A percentile compares a stretch with the other conserved stretches of the same genome.
phyloP scores from a whole-genome alignment of 2,888 invertebrate species.

The Heteromurus nitidus region DNA sequence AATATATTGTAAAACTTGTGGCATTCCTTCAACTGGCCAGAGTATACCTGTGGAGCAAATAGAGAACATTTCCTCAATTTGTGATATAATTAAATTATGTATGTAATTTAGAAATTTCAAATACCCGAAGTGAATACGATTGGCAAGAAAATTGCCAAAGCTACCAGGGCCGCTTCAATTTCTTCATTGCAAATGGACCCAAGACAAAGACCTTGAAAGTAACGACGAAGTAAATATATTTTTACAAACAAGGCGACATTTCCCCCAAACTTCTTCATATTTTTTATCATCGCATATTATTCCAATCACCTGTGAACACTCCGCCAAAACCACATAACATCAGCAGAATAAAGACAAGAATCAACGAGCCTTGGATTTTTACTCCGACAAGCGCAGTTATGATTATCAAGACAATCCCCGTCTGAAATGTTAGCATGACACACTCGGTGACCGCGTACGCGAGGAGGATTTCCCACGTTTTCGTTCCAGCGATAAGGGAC shows the following conservation, averaged over 20 bases:
- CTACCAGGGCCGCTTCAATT: slow-evolving; percentile 92
- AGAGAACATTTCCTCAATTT: no score
- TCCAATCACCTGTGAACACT: slow-evolving; percentile 78
- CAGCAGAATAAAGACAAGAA: slow-evolving; percentile 80
- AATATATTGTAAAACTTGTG: slow-evolving; percentile 78
- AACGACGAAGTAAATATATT: slow-evolving; percentile 65
- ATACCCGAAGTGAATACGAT: slow-evolving; percentile 90
- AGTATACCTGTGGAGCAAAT: slow-evolving; percentile 83
- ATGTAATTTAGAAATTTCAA: background rate
- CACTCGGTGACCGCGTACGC: slow-evolving; percentile 95
- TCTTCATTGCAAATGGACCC: slow-evolving; percentile 94
- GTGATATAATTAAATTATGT: background rate
- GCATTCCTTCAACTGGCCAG: slow-evolving; percentile 98
- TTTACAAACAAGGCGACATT: background rate
- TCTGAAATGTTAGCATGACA: slow-evolving; percentile 95
- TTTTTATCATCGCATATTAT: background rate
- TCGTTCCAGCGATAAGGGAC: slow-evolving; percentile 81
- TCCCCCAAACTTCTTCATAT: background rate
- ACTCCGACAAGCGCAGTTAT: slow-evolving; percentile 93
- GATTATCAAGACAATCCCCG: slow-evolving; percentile 89
- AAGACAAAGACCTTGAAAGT: slow-evolving; percentile 92
- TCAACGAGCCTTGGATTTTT: slow-evolving; percentile 89
- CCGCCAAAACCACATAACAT: slow-evolving; percentile 93
- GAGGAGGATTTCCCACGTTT: slow-evolving; percentile 90
- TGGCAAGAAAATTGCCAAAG: slow-evolving; percentile 95